Conservation (phyloP, 1,140 invertebrate genomes). For the Trialeurodes vaporariorum region DNA sequence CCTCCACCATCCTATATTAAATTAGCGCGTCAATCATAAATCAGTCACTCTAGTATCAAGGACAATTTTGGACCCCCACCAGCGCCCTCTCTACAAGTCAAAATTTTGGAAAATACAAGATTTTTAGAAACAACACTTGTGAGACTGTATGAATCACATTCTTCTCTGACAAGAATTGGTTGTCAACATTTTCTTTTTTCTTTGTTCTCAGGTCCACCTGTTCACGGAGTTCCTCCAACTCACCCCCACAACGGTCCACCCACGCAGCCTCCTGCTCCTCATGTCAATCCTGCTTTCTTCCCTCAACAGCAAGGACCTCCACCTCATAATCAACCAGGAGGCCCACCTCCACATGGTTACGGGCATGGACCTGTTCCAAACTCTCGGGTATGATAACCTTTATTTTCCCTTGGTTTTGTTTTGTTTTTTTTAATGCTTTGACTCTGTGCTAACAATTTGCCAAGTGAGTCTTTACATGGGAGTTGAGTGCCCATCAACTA, state of each 20-base stretch:
- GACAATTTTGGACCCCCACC: no score
- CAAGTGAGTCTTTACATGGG: no score
- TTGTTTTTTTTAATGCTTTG: constrained; percentile 18
- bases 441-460: no score
- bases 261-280: constrained; percentile 63
- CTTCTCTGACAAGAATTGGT: no score
- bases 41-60: no score
- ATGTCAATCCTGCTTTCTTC: constrained; percentile 95
- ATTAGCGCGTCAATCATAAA: no score
- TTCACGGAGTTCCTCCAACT: constrained; percentile 44
- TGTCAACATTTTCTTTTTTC: no score
- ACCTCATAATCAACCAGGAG: constrained; percentile 39
- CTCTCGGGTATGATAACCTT: constrained; percentile 7
- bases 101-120: background rate
- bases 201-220: constrained; percentile 39
- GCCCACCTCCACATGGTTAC: constrained; percentile 46
- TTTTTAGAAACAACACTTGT: no score
- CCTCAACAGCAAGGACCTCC: constrained; percentile 62
- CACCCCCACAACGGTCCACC: constrained; percentile 27
- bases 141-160: no score
- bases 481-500: no score
- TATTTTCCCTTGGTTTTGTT: background rate
- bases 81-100: background rate
- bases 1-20: no score
- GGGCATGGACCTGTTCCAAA: constrained; percentile 32